Percentiles rank a stretch among this genome's conserved stretches.
Conservation (phyloP, 1,140 invertebrate genomes). For the Zaprionus africanus region DNA sequence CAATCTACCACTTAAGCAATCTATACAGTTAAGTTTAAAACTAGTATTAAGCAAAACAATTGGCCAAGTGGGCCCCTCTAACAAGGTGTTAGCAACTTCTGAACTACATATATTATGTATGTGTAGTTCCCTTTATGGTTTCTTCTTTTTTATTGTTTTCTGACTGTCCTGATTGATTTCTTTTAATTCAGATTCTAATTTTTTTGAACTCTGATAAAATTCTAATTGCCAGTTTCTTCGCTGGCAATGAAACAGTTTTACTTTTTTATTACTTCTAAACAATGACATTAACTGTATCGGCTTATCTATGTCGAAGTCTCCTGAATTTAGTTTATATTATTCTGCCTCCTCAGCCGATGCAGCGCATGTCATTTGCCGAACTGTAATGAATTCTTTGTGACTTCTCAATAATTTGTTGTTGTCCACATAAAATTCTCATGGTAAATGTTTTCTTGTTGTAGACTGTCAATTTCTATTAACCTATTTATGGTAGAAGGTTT, state of each 20-base stretch:
- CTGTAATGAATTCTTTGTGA: background rate
- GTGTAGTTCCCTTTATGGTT: background rate
- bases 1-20: slow-evolving; percentile 57
- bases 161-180: background rate
- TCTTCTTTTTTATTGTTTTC: background rate
- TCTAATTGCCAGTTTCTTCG: background rate
- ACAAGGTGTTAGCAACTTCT: slow-evolving; percentile 61
- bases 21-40: slow-evolving; percentile 42
- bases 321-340: too few relatives aligned
- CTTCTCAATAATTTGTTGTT: background rate
- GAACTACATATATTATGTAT: background rate
- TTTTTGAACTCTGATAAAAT: background rate
- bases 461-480: background rate
- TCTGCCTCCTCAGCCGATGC: background rate
- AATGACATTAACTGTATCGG: background rate
- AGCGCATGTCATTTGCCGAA: background rate
- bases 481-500: too few relatives aligned
- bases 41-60: slow-evolving; percentile 32
- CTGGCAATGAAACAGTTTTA: slow-evolving; percentile 4
- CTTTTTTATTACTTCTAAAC: too few relatives aligned
- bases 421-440: background rate
- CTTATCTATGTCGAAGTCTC: too few relatives aligned
- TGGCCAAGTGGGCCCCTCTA: slow-evolving; percentile 49
- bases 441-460: background rate
- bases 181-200: background rate